Conservation (phyloP, 1,140 invertebrate species). For the Drosophila yakuba region DNA sequence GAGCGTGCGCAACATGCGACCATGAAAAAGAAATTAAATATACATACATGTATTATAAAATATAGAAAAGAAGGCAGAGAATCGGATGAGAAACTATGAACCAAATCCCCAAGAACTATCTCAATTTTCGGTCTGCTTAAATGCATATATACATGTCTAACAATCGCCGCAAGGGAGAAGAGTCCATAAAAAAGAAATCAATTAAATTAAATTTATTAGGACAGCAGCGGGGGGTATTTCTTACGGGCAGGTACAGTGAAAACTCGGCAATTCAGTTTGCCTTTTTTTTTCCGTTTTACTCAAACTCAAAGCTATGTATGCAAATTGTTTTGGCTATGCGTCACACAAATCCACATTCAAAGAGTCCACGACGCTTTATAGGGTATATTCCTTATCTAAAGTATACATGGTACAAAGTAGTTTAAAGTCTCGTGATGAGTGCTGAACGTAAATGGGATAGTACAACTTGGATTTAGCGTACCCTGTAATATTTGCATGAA, state of each 20-base stretch:
- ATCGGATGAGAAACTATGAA: neutral
- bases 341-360: neutral
- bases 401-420: neutral
- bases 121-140: slow-evolving; percentile 9
- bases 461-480: neutral
- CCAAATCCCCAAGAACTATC: slow-evolving; percentile 38
- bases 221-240: slow-evolving; percentile 19
- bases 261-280: too few species aligned
- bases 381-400: neutral
- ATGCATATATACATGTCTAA: slow-evolving; percentile 8
- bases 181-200: slow-evolving; percentile 50
- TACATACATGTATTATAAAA: slow-evolving; percentile 26
- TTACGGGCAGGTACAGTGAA: slow-evolving; percentile 12
- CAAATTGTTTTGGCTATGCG: neutral
- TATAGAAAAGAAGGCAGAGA: neutral
- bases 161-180: slow-evolving; percentile 14
- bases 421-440: slow-evolving; percentile 10
- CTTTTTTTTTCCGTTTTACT: too few species aligned
- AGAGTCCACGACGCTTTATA: neutral
- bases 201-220: slow-evolving; percentile 62
- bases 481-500: neutral
- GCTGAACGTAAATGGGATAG: neutral
- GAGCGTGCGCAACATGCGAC: slow-evolving; percentile 55
- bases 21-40: slow-evolving; percentile 61
- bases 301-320: neutral